A percentile compares a stretch with the other conserved stretches of the same genome.
Evolutionary conservation across 2,797 vertebrate species (phyloP).

Genomic region (Chromis chromis): DNA sequence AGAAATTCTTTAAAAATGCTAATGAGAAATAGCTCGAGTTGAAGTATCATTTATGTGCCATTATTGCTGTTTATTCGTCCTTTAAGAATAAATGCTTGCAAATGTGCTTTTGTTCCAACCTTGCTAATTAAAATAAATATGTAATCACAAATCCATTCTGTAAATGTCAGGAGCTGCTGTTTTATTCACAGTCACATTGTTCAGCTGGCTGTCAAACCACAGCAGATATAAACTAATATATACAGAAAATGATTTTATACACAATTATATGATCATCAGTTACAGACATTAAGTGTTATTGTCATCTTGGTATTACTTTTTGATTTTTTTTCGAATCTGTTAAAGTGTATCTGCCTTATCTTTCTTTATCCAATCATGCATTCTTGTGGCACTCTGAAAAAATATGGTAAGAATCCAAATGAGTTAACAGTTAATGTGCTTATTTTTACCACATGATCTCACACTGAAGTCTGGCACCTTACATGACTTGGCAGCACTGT

Average conservation of each 20-base stretch:
- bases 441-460: no score
- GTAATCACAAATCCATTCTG: slow-evolving; percentile 42
- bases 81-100: slow-evolving; percentile 39
- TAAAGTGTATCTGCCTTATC: not conserved
- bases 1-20: slow-evolving; percentile 54
- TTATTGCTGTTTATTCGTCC: slow-evolving; percentile 41
- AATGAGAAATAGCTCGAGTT: slow-evolving; percentile 37
- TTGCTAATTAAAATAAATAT: slow-evolving; percentile 55
- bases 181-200: slow-evolving; percentile 15
- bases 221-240: slow-evolving; percentile 17
- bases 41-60: slow-evolving; percentile 15
- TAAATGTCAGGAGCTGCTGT: slow-evolving; percentile 38
- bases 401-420: no score
- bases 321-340: not conserved
- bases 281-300: not conserved
- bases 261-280: not conserved
- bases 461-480: no score
- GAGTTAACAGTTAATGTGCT: no score
- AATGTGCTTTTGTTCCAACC: slow-evolving; percentile 36
- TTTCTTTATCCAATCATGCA: no score
- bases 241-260: slow-evolving; percentile 9
- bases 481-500: no score
- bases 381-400: no score
- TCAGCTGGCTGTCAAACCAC: slow-evolving; percentile 6
- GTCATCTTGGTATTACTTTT: not conserved